Evolutionary conservation across 2,113 vertebrate species (phyloP).

Genomic region (Nannobrachium achirus): DNA sequence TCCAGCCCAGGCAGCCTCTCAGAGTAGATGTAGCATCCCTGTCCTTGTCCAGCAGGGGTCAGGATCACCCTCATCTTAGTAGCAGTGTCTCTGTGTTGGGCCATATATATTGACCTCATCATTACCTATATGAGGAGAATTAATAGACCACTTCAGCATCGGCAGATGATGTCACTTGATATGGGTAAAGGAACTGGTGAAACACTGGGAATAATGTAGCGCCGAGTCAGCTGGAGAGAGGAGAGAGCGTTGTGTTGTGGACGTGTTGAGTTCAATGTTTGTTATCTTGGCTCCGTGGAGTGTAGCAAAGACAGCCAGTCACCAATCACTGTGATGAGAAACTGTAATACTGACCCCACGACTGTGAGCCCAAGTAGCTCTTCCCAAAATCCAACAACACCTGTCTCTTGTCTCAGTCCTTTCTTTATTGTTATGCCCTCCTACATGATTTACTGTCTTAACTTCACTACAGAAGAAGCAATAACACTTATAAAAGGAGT

Average conservation of each 20-base stretch:
- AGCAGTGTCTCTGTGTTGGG: slow-evolving; percentile 49
- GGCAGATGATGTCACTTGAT: slow-evolving; percentile 57
- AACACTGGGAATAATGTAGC: slow-evolving; percentile 60
- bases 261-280: slow-evolving; percentile 67
- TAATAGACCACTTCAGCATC: slow-evolving; percentile 51
- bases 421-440: slow-evolving; percentile 5
- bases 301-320: slow-evolving; percentile 68
- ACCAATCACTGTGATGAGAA: slow-evolving; percentile 83
- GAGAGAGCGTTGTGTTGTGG: slow-evolving; percentile 9
- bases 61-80: slow-evolving; percentile 47
- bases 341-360: slow-evolving; percentile 77
- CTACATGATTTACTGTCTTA: slow-evolving; percentile 41
- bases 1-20: slow-evolving; percentile 50
- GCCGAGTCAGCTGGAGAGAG: slow-evolving; percentile 37
- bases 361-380: slow-evolving; percentile 72
- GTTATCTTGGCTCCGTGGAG: slow-evolving; percentile 64
- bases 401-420: slow-evolving; percentile 41
- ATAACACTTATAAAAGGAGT: slow-evolving; percentile 62
- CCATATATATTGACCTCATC: slow-evolving; percentile 18
- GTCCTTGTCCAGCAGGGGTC: slow-evolving; percentile 44
- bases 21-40: slow-evolving; percentile 74
- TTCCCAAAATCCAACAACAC: slow-evolving; percentile 32
- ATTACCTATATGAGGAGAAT: slow-evolving; percentile 44
- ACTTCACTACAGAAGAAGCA: slow-evolving; percentile 65
- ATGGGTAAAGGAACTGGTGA: slow-evolving; percentile 43